Base-by-base conservation (phyloP, 1,140 invertebrate genomes). In the Drosophila malerkotliana region DNA sequence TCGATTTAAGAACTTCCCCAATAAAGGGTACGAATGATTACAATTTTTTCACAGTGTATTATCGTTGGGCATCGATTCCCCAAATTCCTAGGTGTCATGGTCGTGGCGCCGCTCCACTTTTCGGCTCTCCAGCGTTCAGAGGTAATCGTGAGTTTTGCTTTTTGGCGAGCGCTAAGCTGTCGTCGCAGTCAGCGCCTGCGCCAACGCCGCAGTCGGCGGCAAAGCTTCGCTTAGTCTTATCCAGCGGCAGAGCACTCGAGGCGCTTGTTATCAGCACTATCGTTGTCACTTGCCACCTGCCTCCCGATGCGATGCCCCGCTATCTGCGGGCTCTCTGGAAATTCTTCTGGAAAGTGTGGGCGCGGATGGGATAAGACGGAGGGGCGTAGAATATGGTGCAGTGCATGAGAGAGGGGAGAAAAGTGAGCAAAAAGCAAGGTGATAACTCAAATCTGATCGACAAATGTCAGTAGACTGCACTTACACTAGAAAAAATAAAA, bases 371-470 rank as follows among this genome's bases (percentile, higher is more conserved):
- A 1, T 14, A 10, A 4, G 12, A 34, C 64, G 48, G 48, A 26
- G 4, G 47, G 30, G 32, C 37, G 26, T 1, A 28, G 28, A 52
- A 18, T 45, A 49, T 34, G 12, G 41, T 44, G 51, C 45, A 44
- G 28, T 61, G 32, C 62, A 64, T 58, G 48, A 48, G 44, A 32
- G 34, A 7, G 15, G 7, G 55, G 32, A 49, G 14, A 63, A 45
- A 34, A 49, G n/a, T 14, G 67, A 51, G 69, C 66, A 55, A 71
- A 49, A 53, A 26, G 8, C 26, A 4, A 18, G n/a, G 67, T 45
- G 78, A 84, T 84, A 85, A 81, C 75, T 77, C 52, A 76, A 79
- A 32, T 72, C 58, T 62, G 83, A 84, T 79, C 26, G 71, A 59
- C 51, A 66, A 58, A 69, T 74, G 73, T 72, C 77, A 80, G 66